phyloP scores from a whole-genome alignment of 2,797 vertebrate species.

The Chromis chromis region DNA sequence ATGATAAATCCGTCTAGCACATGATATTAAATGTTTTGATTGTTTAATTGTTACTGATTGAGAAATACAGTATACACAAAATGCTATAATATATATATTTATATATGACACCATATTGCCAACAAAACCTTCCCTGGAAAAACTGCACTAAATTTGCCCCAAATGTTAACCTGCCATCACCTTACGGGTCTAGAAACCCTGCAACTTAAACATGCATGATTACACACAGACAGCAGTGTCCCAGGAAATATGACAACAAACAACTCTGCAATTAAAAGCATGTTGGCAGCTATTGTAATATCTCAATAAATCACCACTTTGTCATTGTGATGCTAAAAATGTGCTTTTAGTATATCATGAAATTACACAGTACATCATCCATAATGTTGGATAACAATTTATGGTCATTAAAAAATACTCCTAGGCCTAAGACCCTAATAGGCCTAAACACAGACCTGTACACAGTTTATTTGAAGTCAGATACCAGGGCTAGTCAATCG shows the following conservation, averaged over 20 bases:
- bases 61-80: constrained; percentile 31
- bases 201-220: constrained; percentile 68
- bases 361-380: constrained; percentile 20
- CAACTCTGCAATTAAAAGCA: background rate
- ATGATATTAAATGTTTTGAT: constrained; percentile 1
- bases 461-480: constrained; percentile 9
- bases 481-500: constrained; percentile 7
- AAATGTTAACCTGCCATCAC: constrained; percentile 46
- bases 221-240: constrained; percentile 54
- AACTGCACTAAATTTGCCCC: constrained; percentile 33
- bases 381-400: constrained; percentile 15
- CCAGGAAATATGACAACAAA: constrained; percentile 31
- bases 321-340: constrained; percentile 26
- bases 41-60: constrained; percentile 13
- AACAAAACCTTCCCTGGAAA: constrained; percentile 12
- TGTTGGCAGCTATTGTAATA: background rate
- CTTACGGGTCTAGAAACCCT: constrained; percentile 29
- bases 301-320: constrained; percentile 3
- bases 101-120: constrained; percentile 11
- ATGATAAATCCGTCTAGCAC: background rate
- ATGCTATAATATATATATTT: constrained; percentile 23
- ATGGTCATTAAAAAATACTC: constrained; percentile 1
- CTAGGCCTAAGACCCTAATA: constrained; percentile 8
- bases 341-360: constrained; percentile 30
- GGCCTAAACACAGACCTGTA: constrained; percentile 29